phyloP scores from a whole-genome alignment of 2,888 invertebrate genomes.

The Spicauda simplicius region DNA sequence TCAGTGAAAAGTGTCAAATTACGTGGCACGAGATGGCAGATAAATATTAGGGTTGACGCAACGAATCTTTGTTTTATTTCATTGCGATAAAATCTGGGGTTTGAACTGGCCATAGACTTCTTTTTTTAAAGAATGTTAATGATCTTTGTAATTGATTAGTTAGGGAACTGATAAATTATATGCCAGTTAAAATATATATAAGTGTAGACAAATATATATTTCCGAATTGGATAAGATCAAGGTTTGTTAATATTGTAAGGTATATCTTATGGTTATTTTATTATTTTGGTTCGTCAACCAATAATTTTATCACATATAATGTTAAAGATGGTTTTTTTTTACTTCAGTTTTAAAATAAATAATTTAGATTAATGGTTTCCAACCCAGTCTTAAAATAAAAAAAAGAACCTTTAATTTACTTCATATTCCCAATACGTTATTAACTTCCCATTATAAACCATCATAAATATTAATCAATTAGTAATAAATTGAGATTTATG shows the following conservation, averaged over 20 bases:
- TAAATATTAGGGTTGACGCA: conserved; percentile 66
- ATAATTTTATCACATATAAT: not conserved
- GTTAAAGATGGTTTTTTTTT: not conserved
- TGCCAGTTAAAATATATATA: not conserved
- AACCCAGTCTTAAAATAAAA: not conserved
- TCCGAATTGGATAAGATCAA: not conserved
- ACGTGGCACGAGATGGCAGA: conserved; percentile 81
- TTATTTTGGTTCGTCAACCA: too few species aligned
- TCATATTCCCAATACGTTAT: conserved; percentile 5
- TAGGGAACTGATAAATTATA: not conserved
- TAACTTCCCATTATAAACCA: conserved; percentile 36
- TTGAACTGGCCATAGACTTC: not conserved
- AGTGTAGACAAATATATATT: not conserved
- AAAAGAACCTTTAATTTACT: not conserved
- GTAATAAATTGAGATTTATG: conserved; percentile 48
- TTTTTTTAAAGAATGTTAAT: not conserved
- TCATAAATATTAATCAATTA: conserved; percentile 44
- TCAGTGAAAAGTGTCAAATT: conserved; percentile 84
- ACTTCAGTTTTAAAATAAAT: not conserved
- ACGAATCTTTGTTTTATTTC: conserved; percentile 34
- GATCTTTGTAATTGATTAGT: not conserved
- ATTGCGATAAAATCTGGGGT: conserved; percentile 6
- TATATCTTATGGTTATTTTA: too few species aligned
- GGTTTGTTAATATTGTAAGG: not conserved
- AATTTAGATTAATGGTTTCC: not conserved